A percentile compares a stretch with the other conserved stretches of the same genome.
phyloP scores from a whole-genome alignment of 1,140 invertebrate genomes.

The Cherax quadricarinatus region DNA sequence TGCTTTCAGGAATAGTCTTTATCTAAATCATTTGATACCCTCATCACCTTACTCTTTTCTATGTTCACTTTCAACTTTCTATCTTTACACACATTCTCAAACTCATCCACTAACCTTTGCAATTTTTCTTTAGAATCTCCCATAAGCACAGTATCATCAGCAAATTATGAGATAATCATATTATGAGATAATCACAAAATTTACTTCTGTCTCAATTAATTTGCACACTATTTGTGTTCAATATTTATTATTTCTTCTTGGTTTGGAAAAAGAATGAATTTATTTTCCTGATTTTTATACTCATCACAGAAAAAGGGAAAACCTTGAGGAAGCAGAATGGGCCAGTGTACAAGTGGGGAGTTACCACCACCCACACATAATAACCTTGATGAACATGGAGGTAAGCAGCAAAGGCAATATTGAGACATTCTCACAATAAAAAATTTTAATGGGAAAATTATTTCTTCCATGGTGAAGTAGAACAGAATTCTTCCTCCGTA shows the following conservation, averaged over 20 bases:
- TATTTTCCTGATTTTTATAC: not conserved
- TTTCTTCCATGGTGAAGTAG: not conserved
- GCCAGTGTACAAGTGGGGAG: constrained; percentile 50
- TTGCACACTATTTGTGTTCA: not conserved
- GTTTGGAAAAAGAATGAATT: not conserved
- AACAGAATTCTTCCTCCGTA: no score
- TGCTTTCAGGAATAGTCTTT: no score
- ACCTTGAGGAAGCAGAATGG: not conserved
- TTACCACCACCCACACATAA: constrained; percentile 29
- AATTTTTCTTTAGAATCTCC: not conserved
- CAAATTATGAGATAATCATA: not conserved
- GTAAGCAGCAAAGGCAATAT: not conserved
- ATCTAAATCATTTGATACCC: no score
- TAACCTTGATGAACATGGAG: not conserved
- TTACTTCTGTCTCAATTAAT: no score
- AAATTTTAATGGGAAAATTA: not conserved
- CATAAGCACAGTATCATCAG: not conserved
- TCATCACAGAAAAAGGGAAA: not conserved
- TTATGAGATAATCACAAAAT: not conserved
- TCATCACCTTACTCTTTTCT: no score
- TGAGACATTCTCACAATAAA: not conserved
- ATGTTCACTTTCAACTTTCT: no score
- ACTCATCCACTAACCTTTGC: not conserved
- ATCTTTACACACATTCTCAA: no score
- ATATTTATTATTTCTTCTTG: not conserved